Base-by-base conservation (phyloP, 2,888 invertebrate species). In the Autographa pulchrina region DNA sequence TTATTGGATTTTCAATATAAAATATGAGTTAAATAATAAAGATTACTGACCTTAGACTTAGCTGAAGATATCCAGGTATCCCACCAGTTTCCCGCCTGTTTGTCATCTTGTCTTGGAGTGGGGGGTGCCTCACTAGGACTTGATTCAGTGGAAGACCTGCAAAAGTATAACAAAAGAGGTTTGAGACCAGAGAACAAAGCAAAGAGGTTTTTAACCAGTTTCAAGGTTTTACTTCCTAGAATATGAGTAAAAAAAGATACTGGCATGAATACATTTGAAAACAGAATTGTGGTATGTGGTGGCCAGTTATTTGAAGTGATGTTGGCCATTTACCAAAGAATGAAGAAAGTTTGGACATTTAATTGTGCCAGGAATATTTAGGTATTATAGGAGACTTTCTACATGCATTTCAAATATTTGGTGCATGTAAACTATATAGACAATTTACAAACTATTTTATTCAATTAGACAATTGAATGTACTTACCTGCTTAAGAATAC, bases 61-160 rank as follows among this genome's bases (percentile, higher is more conserved):
- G 97, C 96, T 16, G 96, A 95, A 62, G 96, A 92, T 41, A 96
- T 88, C 96, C 96, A 96, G 56, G 96, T 94, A 83, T 96, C 96
- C 96, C 96, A 97, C 96, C 96, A 96, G 86, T 95, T 96, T 43
- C 94, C 93, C 0, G 91, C 84, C 0, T 91, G 81, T 66, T 80
- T 89, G 64, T 92, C 92, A 68, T 93, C 92, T 60, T 79, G 80
- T 20, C 85, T 86, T 0, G 89, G 87, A n/a, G 90, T 85, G 70
- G 87, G 85, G 56, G 86, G 81, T 9, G 87, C 83, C 74, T 91
- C 90, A 75, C 86, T 90, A 43, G 91, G 86, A 84, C 89, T 92
- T 66, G 89, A 84, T 78, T 94, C 92, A 72, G 85, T 80, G 65
- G 90, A 89, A 66, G 90, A 89, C 82, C 92, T 93, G 48, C 16